Evolutionary conservation across 2,797 vertebrate species (phyloP), one percentile per base, ranked within the genome.

Genomic region (Clamator glandarius): DNA sequence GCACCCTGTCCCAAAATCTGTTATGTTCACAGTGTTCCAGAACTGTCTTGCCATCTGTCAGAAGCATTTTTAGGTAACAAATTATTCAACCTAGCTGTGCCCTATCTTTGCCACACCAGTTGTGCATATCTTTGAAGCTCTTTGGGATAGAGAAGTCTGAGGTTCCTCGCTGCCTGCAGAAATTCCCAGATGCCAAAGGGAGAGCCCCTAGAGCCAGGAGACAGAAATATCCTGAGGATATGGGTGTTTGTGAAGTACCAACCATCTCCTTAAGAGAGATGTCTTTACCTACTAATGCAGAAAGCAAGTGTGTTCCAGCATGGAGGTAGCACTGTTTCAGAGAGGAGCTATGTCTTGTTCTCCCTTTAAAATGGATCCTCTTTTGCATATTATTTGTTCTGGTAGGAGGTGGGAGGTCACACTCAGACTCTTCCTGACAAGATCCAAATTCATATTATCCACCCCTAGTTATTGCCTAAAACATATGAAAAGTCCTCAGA

Each of bases 361-460:
- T 88, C 70, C 76, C 77, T 79, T 95, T 91, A 78, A 96, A 92
- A 95, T 92, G 83, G 74, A 88, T 87, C 79, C 54, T 94, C 59
- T 68, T 96, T 87, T 94, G 87, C 87, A 89, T 93, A 83, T 81
- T 91, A 76, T 91, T 62, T 92, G 73, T 92, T 94, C 78, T 87
- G 78, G 81, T 94, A 95, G 93, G 91, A 94, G 80, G 91, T 88
- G 90, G 76, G 87, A 96, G 95, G 90, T 96, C 95, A 90, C 83
- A 79, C 63, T 84, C 57, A 75, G 59, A 82, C 63, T 94, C 48
- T 92, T 95, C 66, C 90, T 86, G 77, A 90, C 74, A 79, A 84
- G 83, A 86, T 95, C 91, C 85, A 90, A 90, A 90, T 90, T 84
- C 85, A 55, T 82, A 76, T 84, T 93, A 88, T 92, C 76, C 91